Evolutionary conservation across 2,797 vertebrate genomes (phyloP).

Genomic region (Falco berigora): DNA sequence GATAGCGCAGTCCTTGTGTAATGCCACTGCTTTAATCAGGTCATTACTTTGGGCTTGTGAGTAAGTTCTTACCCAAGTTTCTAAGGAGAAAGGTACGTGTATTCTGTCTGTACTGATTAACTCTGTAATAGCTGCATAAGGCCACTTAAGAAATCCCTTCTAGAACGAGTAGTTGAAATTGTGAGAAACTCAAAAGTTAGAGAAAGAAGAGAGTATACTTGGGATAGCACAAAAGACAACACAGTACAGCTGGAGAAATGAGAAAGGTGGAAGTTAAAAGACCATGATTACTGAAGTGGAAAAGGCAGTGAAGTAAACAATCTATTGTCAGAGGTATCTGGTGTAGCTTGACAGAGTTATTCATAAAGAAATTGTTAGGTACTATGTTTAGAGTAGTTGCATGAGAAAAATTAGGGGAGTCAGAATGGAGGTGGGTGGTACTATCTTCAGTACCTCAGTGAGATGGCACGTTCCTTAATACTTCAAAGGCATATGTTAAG

Average conservation of each 20-base stretch:
- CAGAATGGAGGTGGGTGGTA: background rate
- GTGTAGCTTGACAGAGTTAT: background rate
- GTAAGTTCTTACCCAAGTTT: background rate
- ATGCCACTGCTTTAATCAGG: background rate
- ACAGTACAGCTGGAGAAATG: background rate
- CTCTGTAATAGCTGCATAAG: background rate
- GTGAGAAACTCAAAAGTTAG: background rate
- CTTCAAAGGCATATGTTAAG: background rate
- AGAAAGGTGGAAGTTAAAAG: background rate
- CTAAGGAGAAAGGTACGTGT: background rate
- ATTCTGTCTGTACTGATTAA: background rate
- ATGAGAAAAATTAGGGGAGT: background rate
- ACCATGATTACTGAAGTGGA: background rate
- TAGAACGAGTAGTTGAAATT: background rate
- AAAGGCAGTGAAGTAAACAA: background rate
- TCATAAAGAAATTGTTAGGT: background rate
- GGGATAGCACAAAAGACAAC: background rate
- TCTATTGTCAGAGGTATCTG: background rate
- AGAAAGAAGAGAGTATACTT: background rate
- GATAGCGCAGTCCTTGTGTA: background rate
- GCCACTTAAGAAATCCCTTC: background rate
- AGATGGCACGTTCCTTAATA: background rate
- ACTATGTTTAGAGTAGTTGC: background rate
- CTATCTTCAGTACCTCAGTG: background rate
- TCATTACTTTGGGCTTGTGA: background rate